Base-by-base conservation (phyloP, 1,140 invertebrate genomes). In the Ostrea edulis region DNA sequence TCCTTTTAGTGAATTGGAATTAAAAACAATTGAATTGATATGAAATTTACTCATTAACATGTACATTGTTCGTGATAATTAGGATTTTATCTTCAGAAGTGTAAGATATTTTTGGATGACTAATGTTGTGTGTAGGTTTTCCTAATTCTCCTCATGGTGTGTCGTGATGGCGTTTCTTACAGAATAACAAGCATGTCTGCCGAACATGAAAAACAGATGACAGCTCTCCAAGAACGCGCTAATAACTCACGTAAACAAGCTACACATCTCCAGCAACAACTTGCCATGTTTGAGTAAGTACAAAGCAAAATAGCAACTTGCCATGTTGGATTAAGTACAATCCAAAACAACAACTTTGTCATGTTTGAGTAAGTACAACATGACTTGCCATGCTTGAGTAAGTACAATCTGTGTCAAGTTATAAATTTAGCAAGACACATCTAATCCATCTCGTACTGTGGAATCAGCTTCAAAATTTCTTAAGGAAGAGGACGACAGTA, bases 261-360 rank as follows among this genome's bases (percentile, higher is more conserved):
- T 14, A 81, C 90, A 44, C 77, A 87, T 3, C 85, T 94, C 17
- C 92, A 94, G 84, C 87, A 89, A 84, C 93, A 94, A 84, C 87
- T 94, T 0, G 87, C 89, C 20, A 82, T 92, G 51, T 84, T 93
- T 44, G 91, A 94, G 93, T 94, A 89, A 91, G 93, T 91, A 53
- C 17, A 62, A 25, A 25, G 12, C n/a, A 25, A 81, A 25, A 14
- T 9, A 17, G 4, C 25, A 35, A 25, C 7, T 5, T 35, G 35
- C n/a, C n/a, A n/a, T 81, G 3, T 5, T 44, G 25, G 0, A 81
- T 20, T 20, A 44, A 22, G n/a, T n/a, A n/a, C n/a, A n/a, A n/a
- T n/a, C n/a, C n/a, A n/a, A n/a, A n/a, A n/a, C 87, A 89, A 84
- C 93, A 94, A 84, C 87, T 94, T 0, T n/a, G 87, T 88, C 20